These are phyloP conservation scores for Pantherophis alleghaniensis DNA, from an alignment of 2,797 vertebrate species.

Conservation along the genomic window DNA sequence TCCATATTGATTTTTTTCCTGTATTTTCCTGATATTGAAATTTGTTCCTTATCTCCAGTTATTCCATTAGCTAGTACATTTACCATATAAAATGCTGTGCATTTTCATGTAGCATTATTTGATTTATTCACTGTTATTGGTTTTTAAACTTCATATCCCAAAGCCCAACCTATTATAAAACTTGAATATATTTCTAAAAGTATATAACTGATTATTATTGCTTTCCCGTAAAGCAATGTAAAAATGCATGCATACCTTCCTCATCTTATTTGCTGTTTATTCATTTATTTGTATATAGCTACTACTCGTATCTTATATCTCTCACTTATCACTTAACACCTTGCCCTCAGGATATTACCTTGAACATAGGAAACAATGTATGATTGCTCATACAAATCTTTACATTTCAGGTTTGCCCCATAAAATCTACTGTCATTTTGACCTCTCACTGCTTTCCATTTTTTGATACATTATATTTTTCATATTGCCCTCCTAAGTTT, in stretches of 20 bases:
- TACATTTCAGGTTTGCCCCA: not conserved
- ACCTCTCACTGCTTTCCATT: slow-evolving; percentile 19
- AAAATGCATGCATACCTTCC: not conserved
- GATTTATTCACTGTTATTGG: not conserved
- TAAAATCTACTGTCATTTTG: not conserved
- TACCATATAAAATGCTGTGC: not conserved
- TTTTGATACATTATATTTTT: slow-evolving; percentile 9
- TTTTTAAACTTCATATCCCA: not conserved
- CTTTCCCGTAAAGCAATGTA: not conserved
- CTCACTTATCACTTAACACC: not conserved
- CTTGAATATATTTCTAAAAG: not conserved
- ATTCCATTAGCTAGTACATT: not conserved
- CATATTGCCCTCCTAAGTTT: slow-evolving; percentile 18
- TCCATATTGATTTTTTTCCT: not conserved
- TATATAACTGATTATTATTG: not conserved
- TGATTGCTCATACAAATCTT: not conserved
- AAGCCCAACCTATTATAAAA: not conserved
- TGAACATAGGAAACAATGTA: not conserved
- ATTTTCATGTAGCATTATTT: not conserved
- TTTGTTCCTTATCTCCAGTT: not conserved
- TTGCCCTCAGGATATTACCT: not conserved
- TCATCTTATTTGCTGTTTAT: not conserved
- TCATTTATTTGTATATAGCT: not conserved
- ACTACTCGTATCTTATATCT: not conserved
- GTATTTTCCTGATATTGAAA: not conserved